Conservation (phyloP, 2,797 vertebrate species). For the Microctenopoma lineatum region DNA sequence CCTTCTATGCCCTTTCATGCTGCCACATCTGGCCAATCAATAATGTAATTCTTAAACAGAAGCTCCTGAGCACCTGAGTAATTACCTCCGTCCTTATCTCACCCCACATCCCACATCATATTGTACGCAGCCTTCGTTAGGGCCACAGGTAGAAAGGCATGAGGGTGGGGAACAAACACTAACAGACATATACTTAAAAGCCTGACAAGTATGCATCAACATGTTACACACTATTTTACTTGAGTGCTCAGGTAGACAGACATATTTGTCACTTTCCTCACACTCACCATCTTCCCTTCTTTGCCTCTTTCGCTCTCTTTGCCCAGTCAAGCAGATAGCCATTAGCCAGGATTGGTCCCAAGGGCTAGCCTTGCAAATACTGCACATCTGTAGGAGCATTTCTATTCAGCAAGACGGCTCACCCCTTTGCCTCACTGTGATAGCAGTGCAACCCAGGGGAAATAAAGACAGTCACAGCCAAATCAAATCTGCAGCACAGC, state of each 20-base stretch:
- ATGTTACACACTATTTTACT: constrained; percentile 17
- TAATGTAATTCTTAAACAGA: constrained; percentile 78
- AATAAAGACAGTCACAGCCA: constrained; percentile 66
- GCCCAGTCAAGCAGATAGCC: constrained; percentile 73
- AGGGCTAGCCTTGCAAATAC: constrained; percentile 53
- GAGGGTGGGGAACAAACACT: not conserved
- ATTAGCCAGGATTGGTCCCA: constrained; percentile 70
- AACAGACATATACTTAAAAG: constrained; percentile 3
- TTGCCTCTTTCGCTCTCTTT: constrained; percentile 51
- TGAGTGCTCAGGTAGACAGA: constrained; percentile 11
- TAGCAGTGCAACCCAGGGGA: constrained; percentile 66
- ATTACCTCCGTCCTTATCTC: constrained; percentile 80
- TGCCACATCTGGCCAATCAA: constrained; percentile 65
- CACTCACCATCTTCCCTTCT: constrained; percentile 32
- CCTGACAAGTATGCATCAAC: constrained; percentile 42
- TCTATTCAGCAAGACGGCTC: constrained; percentile 70
- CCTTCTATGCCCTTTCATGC: constrained; percentile 26
- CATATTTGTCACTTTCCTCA: constrained; percentile 32
- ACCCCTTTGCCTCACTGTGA: constrained; percentile 65
- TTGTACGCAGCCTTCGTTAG: constrained; percentile 71
- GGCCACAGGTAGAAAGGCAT: constrained; percentile 26
- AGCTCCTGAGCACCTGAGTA: constrained; percentile 62
- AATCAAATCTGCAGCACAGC: constrained; percentile 61
- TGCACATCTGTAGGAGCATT: constrained; percentile 69
- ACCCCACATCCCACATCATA: constrained; percentile 76